These are phyloP conservation scores for Cygnus olor DNA, from an alignment of 2,797 vertebrate genomes.

Conservation along the genomic window DNA sequence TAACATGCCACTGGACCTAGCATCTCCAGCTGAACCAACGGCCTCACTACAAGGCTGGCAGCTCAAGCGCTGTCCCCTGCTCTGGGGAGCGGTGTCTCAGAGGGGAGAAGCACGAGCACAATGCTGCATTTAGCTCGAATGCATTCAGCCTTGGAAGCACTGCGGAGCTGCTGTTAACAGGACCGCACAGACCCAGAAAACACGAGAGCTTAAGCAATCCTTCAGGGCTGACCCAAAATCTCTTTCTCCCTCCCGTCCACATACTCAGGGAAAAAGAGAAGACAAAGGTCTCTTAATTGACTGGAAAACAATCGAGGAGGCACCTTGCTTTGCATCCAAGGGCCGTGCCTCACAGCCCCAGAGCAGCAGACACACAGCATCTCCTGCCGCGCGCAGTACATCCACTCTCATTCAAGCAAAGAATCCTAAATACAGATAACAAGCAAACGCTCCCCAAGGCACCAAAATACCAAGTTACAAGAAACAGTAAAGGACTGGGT, in stretches of 20 bases:
- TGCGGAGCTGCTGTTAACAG: background rate
- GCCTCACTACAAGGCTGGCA: background rate
- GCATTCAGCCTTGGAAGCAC: fast-evolving
- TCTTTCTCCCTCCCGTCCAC: background rate
- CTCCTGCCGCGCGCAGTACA: background rate
- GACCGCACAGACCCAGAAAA: fast-evolving
- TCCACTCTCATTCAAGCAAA: conserved; percentile 14
- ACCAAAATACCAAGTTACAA: background rate
- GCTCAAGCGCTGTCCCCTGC: background rate
- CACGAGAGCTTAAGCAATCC: background rate
- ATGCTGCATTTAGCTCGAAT: fast-evolving
- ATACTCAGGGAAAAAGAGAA: fast-evolving
- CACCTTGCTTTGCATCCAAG: background rate
- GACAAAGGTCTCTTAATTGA: background rate
- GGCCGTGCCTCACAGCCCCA: background rate
- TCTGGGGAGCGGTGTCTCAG: background rate
- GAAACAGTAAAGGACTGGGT: background rate
- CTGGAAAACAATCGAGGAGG: background rate
- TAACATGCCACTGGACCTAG: background rate
- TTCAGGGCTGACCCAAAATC: background rate
- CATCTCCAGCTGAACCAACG: background rate
- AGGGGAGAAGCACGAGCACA: background rate
- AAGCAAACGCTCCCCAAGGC: background rate
- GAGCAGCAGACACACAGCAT: background rate
- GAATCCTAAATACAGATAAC: background rate